Evolutionary conservation across 2,113 vertebrate genomes (phyloP).

Genomic region (Diadophis punctatus): DNA sequence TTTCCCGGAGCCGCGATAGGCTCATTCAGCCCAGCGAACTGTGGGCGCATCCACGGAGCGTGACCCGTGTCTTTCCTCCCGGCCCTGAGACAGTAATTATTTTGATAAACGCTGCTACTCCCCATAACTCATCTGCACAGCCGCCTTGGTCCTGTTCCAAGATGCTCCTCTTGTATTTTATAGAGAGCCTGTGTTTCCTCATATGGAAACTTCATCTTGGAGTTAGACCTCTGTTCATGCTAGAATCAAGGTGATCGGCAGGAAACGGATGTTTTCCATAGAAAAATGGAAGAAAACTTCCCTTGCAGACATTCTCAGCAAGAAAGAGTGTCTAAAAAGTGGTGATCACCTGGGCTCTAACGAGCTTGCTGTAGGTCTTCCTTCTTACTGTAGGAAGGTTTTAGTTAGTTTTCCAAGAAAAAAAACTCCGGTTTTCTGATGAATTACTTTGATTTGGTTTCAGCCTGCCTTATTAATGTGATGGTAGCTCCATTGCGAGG

Average conservation of each 20-base stretch:
- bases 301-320: background rate
- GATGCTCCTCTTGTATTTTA: background rate
- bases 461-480: background rate
- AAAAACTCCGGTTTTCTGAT: background rate
- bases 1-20: background rate
- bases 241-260: background rate
- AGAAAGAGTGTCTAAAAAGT: background rate
- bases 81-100: background rate
- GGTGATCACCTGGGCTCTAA: background rate
- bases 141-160: background rate
- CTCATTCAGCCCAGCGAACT: background rate
- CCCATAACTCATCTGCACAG: background rate
- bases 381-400: background rate
- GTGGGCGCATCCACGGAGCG: background rate
- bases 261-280: background rate
- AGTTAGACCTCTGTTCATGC: background rate
- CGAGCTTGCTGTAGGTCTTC: background rate
- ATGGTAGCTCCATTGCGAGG: background rate
- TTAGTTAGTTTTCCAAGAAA: background rate
- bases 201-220: background rate
- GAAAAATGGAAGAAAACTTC: background rate
- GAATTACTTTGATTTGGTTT: background rate
- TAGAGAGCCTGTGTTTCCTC: background rate
- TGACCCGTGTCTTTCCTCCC: background rate
- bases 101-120: background rate